These are phyloP conservation scores for Pollenia amentaria DNA, from an alignment of 2,888 invertebrate genomes.

Conservation along the genomic window DNA sequence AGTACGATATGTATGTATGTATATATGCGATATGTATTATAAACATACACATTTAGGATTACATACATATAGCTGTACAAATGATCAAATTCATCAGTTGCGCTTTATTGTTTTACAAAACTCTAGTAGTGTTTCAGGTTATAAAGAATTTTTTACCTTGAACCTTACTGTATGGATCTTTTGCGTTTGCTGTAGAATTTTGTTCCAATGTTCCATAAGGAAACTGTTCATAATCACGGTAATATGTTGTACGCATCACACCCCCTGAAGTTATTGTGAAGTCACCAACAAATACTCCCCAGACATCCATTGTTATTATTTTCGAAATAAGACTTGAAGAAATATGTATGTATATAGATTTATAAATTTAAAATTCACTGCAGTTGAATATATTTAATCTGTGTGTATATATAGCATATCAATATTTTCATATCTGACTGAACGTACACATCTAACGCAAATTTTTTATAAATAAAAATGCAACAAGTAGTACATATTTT, in stretches of 20 bases:
- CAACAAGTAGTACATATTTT: conserved; percentile 21
- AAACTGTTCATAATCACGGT: conserved; percentile 86
- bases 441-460: neutral
- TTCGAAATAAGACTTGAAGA: neutral
- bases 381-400: neutral
- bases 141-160: conserved; percentile 79
- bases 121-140: neutral
- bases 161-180: conserved; percentile 83
- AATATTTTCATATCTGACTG: neutral
- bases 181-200: conserved; percentile 77
- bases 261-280: conserved; percentile 85
- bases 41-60: neutral
- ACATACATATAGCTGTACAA: neutral
- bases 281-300: conserved; percentile 86
- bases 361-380: neutral
- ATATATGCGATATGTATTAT: no score
- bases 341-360: neutral
- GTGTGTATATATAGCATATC: neutral
- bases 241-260: conserved; percentile 84
- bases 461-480: conserved; percentile 40
- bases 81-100: neutral
- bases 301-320: conserved; percentile 85
- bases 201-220: conserved; percentile 84
- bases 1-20: no score
- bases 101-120: conserved; percentile 5